phyloP scores from a whole-genome alignment of 2,113 vertebrate genomes.

The Oreochromis tanganicae region DNA sequence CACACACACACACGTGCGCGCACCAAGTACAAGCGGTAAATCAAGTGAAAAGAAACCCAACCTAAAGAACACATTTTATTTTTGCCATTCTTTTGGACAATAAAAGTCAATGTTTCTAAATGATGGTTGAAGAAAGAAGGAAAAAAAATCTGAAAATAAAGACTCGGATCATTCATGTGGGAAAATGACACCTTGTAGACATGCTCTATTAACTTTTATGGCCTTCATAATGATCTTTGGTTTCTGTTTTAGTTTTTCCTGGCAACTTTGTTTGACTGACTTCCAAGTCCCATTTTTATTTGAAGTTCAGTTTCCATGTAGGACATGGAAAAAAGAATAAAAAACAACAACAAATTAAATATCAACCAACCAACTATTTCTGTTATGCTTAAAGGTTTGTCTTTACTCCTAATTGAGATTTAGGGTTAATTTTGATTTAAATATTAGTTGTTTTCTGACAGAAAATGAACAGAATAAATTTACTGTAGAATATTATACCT shows the following conservation, averaged over 20 bases:
- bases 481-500: not conserved
- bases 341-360: not conserved
- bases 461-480: not conserved
- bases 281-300: not conserved
- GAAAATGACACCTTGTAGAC: not conserved
- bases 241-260: not conserved
- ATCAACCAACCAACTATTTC: not conserved
- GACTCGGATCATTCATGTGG: not conserved
- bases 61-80: not conserved
- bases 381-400: not conserved
- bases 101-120: not conserved
- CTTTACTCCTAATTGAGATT: not conserved
- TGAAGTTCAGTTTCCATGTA: not conserved
- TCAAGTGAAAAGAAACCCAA: not conserved
- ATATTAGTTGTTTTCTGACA: not conserved
- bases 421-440: accelerated
- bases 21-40: accelerated
- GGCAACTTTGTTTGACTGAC: not conserved
- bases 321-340: not conserved
- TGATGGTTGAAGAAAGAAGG: not conserved
- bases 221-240: not conserved
- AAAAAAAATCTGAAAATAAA: not conserved
- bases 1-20: not conserved
- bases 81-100: not conserved
- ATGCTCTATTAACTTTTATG: not conserved